A percentile compares a stretch with the other conserved stretches of the same genome.
Evolutionary conservation across 1,140 invertebrate genomes (phyloP).

Genomic region (Drosophila santomea): DNA sequence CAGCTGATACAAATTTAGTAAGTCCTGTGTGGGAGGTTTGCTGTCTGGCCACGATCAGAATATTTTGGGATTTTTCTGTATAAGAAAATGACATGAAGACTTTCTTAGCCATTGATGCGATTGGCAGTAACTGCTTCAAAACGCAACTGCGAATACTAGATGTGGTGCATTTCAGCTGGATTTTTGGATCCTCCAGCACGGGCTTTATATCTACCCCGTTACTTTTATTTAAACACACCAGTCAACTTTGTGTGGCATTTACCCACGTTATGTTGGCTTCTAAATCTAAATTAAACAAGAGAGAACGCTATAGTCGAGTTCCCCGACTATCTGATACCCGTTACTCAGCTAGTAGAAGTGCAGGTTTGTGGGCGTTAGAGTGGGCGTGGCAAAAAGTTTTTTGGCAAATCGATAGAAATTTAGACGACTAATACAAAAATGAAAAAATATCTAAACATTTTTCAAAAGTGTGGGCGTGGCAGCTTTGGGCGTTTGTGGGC

Average conservation of each 20-base stretch:
- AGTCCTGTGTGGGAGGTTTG: slow-evolving; percentile 13
- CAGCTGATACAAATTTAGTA: slow-evolving; percentile 62
- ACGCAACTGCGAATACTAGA: slow-evolving; percentile 36
- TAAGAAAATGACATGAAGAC: slow-evolving; percentile 17
- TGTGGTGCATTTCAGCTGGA: slow-evolving; percentile 11
- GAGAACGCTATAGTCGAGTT: no score
- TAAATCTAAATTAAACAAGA: slow-evolving; percentile 68
- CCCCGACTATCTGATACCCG: no score
- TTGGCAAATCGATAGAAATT: no score
- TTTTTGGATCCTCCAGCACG: background rate
- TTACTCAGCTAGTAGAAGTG: no score
- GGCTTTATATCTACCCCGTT: background rate
- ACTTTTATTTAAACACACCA: slow-evolving; percentile 5
- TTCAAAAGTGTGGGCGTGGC: no score
- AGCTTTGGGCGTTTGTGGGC: no score
- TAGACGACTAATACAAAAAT: no score
- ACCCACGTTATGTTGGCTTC: slow-evolving; percentile 30
- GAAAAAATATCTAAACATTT: no score
- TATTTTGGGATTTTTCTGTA: slow-evolving; percentile 33
- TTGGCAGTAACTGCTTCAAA: slow-evolving; percentile 15
- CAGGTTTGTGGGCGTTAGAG: no score
- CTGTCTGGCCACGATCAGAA: slow-evolving; percentile 16
- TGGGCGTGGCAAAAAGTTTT: no score
- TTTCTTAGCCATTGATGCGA: slow-evolving; percentile 7
- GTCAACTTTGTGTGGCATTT: background rate